phyloP scores from a whole-genome alignment of 2,888 invertebrate species.

The Orthosia gothica region DNA sequence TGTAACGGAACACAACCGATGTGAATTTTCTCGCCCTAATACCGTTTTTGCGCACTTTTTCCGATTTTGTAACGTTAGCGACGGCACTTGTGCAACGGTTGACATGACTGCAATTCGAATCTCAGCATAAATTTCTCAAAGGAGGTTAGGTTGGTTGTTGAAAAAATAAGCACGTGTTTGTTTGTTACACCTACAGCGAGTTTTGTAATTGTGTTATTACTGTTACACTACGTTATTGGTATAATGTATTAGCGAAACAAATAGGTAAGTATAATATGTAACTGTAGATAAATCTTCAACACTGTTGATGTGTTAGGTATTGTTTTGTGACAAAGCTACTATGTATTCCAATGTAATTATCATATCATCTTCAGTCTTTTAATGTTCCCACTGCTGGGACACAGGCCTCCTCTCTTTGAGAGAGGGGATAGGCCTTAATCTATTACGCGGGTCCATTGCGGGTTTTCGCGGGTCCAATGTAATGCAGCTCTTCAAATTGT shows the following conservation, averaged over 20 bases:
- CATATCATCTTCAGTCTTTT: no score
- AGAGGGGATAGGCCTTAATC: no score
- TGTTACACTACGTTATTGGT: conserved; percentile 17
- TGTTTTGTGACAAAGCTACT: conserved; percentile 8
- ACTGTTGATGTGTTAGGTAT: conserved; percentile 1
- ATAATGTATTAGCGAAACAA: conserved; percentile 2
- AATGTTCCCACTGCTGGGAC: no score
- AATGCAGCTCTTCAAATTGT: neutral
- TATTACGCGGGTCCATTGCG: no score
- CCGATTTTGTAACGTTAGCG: conserved; percentile 82
- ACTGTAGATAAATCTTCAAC: neutral
- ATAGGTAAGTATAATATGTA: neutral
- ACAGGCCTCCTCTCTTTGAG: no score
- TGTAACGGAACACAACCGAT: conserved; percentile 87
- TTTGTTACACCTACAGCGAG: conserved; percentile 42
- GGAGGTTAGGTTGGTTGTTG: conserved; percentile 58
- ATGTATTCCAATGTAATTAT: neutral
- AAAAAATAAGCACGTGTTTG: conserved; percentile 60
- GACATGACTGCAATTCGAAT: conserved; percentile 72
- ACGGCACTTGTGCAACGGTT: conserved; percentile 84
- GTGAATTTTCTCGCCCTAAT: conserved; percentile 91
- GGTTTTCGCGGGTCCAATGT: no score
- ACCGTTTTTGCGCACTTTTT: conserved; percentile 86
- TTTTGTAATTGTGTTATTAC: conserved; percentile 45
- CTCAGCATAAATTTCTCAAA: conserved; percentile 63